Evolutionary conservation across 2,797 vertebrate species (phyloP).

Genomic region (Anguilla megastoma): DNA sequence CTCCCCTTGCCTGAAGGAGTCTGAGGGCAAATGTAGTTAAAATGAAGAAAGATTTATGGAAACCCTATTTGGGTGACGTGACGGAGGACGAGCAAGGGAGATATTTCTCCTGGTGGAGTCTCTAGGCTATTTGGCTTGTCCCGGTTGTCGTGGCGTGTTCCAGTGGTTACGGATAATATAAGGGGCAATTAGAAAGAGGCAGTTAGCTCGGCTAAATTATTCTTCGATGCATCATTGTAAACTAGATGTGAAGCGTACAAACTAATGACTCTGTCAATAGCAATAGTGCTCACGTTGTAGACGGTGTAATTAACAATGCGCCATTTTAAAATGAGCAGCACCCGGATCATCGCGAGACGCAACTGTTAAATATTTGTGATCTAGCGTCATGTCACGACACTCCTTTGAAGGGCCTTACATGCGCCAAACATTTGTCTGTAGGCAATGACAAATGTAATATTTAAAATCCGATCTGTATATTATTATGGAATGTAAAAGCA

Average conservation of each 20-base stretch:
- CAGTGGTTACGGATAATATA: constrained; percentile 81
- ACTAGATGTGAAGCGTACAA: constrained; percentile 59
- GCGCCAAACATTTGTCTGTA: background rate
- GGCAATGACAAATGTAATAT: background rate
- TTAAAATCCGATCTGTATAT: background rate
- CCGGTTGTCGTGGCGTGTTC: constrained; percentile 37
- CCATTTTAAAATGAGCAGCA: background rate
- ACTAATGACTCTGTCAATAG: constrained; percentile 39
- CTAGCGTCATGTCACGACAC: background rate
- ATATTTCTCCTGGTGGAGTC: constrained; percentile 77
- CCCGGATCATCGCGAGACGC: background rate
- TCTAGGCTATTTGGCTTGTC: constrained; percentile 46
- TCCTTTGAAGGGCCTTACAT: too few relatives aligned
- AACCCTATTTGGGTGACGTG: constrained; percentile 87
- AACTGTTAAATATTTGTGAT: background rate
- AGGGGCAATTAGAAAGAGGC: constrained; percentile 69
- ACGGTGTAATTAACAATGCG: background rate
- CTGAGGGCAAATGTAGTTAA: constrained; percentile 90
- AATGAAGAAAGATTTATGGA: constrained; percentile 98
- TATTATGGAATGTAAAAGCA: background rate
- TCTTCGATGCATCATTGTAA: constrained; percentile 65
- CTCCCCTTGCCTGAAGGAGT: constrained; percentile 88
- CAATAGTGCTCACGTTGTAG: constrained; percentile 26
- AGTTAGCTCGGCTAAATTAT: constrained; percentile 86
- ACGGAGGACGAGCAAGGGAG: constrained; percentile 83